These are phyloP conservation scores for Platycheirus rosarum DNA, from an alignment of 2,888 invertebrate species.

Conservation along the genomic window DNA sequence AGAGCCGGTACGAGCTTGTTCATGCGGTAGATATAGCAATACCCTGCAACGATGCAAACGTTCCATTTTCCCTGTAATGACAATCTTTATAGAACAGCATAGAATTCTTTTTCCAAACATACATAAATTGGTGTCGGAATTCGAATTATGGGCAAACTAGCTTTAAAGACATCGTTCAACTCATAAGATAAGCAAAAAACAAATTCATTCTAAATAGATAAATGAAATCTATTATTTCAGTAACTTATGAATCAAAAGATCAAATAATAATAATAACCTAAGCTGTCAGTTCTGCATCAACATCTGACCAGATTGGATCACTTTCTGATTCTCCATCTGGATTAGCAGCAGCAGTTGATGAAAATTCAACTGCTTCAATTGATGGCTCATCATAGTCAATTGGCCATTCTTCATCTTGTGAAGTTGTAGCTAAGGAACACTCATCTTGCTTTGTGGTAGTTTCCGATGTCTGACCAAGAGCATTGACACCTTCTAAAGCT, in stretches of 20 bases:
- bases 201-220: background rate
- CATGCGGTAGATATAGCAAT: too few relatives aligned
- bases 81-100: too few relatives aligned
- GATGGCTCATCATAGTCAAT: slow-evolving; percentile 80
- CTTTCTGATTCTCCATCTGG: slow-evolving; percentile 84
- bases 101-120: too few relatives aligned
- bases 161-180: too few relatives aligned
- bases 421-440: slow-evolving; percentile 75
- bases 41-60: too few relatives aligned
- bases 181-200: too few relatives aligned
- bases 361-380: slow-evolving; percentile 79
- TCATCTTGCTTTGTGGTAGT: slow-evolving; percentile 74
- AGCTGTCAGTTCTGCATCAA: slow-evolving; percentile 84
- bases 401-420: slow-evolving; percentile 79
- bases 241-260: background rate
- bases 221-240: slow-evolving; percentile 4
- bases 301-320: slow-evolving; percentile 86
- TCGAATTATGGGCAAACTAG: too few relatives aligned
- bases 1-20: too few relatives aligned
- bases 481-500: slow-evolving; percentile 80
- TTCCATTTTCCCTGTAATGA: too few relatives aligned
- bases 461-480: slow-evolving; percentile 78
- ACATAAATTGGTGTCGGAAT: too few relatives aligned
- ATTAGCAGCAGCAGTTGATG: slow-evolving; percentile 80
- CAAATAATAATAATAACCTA: slow-evolving; percentile 42